phyloP scores from a whole-genome alignment of 2,113 vertebrate species.

The Mustelus asterias region DNA sequence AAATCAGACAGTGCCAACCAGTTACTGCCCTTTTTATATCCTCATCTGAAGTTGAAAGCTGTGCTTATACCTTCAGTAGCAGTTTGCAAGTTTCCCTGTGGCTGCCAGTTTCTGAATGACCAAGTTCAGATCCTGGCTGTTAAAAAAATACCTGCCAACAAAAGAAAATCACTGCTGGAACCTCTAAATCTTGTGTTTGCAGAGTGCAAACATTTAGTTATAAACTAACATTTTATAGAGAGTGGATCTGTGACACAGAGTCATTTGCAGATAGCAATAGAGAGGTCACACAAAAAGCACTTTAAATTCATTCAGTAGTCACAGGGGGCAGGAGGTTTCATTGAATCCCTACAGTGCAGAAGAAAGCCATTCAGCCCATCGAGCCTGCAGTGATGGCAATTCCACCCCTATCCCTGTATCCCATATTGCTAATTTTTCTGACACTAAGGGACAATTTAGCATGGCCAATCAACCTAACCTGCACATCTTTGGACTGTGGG shows the following conservation, averaged over 20 bases:
- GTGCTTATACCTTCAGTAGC: background rate
- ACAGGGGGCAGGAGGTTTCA: background rate
- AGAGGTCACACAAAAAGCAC: slow-evolving; percentile 6
- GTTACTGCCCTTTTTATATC: background rate
- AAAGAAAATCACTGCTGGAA: background rate
- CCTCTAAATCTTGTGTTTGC: no score
- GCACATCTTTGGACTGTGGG: no score
- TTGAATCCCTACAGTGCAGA: no score
- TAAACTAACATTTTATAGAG: background rate
- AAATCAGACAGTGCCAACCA: background rate
- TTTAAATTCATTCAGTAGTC: background rate
- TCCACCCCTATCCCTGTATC: no score
- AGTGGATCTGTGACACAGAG: background rate
- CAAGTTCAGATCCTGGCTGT: background rate
- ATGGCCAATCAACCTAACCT: no score
- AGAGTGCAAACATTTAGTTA: background rate
- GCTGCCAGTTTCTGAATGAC: background rate
- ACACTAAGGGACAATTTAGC: no score
- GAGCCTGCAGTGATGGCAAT: no score
- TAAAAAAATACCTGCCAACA: background rate
- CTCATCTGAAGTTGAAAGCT: background rate
- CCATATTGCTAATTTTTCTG: no score
- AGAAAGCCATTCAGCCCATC: no score
- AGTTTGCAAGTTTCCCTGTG: background rate
- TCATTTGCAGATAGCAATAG: background rate